These are phyloP conservation scores for Xiphias gladius DNA, from an alignment of 2,113 vertebrate species.

Conservation along the genomic window DNA sequence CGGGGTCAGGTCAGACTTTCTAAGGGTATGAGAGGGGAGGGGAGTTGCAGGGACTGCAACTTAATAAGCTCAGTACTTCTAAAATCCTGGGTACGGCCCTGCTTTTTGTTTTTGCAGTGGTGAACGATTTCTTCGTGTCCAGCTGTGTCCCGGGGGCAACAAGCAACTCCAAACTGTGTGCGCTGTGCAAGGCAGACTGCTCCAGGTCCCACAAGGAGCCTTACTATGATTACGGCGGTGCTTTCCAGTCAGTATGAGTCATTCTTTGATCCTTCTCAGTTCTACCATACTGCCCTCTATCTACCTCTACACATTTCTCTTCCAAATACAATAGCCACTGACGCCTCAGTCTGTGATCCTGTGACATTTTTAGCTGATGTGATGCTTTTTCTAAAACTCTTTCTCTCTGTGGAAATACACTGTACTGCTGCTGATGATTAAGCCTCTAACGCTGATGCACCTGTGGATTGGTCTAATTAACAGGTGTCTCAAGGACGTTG, in stretches of 20 bases:
- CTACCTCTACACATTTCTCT: neutral
- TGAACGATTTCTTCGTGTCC: constrained; percentile 81
- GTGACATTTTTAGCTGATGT: neutral
- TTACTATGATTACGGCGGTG: constrained; percentile 86
- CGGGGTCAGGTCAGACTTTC: no score
- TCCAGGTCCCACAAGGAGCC: constrained; percentile 74
- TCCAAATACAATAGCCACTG: neutral
- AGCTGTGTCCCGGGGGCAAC: constrained; percentile 87
- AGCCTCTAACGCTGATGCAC: neutral
- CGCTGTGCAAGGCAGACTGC: constrained; percentile 85
- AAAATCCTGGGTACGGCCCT: neutral
- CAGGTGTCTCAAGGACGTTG: constrained; percentile 89
- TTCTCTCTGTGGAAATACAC: neutral
- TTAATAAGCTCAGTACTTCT: neutral
- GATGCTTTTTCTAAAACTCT: neutral
- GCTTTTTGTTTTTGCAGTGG: constrained; percentile 74
- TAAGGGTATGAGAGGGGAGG: no score
- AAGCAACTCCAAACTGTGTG: constrained; percentile 74
- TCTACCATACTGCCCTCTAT: neutral
- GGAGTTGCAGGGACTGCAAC: no score
- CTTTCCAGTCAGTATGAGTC: constrained; percentile 85
- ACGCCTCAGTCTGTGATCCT: neutral
- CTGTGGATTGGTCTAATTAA: constrained; percentile 12
- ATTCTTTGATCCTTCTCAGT: neutral
- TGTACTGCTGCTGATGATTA: neutral